Base-by-base conservation (phyloP, 1,140 invertebrate genomes). In the Heterodera schachtii region DNA sequence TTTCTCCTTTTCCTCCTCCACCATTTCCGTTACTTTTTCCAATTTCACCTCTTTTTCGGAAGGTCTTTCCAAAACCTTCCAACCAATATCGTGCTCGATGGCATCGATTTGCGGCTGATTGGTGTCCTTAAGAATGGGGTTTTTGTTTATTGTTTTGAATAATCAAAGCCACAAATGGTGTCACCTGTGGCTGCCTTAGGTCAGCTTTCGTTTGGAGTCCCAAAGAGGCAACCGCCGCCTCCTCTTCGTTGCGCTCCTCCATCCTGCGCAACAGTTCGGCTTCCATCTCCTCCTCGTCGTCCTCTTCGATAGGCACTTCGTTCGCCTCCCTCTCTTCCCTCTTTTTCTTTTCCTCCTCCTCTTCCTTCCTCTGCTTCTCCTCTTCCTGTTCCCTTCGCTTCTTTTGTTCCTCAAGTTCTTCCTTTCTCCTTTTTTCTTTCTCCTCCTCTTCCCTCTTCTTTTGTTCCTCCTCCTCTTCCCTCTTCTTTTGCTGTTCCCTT, bases 261-360 rank as follows among this genome's bases (percentile, higher is more conserved):
- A 81, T 81, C 41, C 75, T 4, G 5, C 66, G 74, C 79, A 81
- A 57, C 73, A 81, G 64, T 31, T 79, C 79, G n/a, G 79, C 79
- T 57, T 81, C 79, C 79, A 81, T 81, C 71, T 46, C 79, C 57
- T 81, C 79, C 46, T 57, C 71, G 43, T 81, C 79, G 21, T 69
- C 13, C 41, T 81, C 79, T 52, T 81, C 79, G 9, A 43, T 21
- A 52, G 8, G n/a, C 44, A 76, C 19, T 43, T 71, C 69, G 6
- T 41, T 71, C 69, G 21, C 11, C 16, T 11, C 57, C 11, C 19
- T 19, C 19, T 64, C 16, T 3, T 19, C 11, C 57, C 57, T 21
- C 16, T 64, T 64, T 19, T 64, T 19, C 57, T 64, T 4, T 19
- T 19, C 57, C 4, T 64, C 16, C 57, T 64, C 19, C 57, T 64